A percentile compares a stretch with the other conserved stretches of the same genome.
Conservation (phyloP, 2,113 vertebrate species). For the Orientallactaga bullata region DNA sequence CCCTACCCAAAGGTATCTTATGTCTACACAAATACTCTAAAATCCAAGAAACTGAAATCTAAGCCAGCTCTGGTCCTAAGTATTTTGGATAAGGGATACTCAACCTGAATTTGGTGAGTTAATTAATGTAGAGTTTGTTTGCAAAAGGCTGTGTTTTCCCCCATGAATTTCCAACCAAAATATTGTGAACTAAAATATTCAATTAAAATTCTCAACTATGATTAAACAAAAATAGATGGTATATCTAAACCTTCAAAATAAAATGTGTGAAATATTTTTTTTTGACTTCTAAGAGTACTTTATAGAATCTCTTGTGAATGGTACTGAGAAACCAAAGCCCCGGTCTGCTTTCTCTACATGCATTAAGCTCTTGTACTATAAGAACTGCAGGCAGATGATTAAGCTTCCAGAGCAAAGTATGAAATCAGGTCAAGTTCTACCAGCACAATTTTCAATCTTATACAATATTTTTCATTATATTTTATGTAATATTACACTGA, state of each 20-base stretch:
- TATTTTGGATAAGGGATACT: background rate
- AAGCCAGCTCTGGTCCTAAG: background rate
- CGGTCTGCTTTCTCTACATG: background rate
- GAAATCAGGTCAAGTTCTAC: background rate
- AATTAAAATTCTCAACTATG: constrained; percentile 28
- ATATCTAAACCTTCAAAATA: constrained; percentile 21
- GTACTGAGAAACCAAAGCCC: background rate
- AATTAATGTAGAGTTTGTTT: background rate
- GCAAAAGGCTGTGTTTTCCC: constrained; percentile 3
- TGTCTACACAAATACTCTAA: background rate
- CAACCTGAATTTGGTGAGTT: background rate
- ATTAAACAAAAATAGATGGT: background rate
- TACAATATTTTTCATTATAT: constrained; percentile 21
- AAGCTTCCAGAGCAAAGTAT: constrained; percentile 19
- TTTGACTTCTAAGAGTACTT: background rate
- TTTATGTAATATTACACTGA: background rate
- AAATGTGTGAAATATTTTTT: constrained; percentile 30
- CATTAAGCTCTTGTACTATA: background rate
- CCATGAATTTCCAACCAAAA: background rate
- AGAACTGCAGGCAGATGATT: background rate
- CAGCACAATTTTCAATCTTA: constrained; percentile 24
- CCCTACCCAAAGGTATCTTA: background rate
- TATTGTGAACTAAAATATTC: background rate
- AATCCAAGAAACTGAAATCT: background rate
- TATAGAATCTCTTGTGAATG: background rate